Conservation (phyloP, 2,797 vertebrate species). For the Psittacula echo region DNA sequence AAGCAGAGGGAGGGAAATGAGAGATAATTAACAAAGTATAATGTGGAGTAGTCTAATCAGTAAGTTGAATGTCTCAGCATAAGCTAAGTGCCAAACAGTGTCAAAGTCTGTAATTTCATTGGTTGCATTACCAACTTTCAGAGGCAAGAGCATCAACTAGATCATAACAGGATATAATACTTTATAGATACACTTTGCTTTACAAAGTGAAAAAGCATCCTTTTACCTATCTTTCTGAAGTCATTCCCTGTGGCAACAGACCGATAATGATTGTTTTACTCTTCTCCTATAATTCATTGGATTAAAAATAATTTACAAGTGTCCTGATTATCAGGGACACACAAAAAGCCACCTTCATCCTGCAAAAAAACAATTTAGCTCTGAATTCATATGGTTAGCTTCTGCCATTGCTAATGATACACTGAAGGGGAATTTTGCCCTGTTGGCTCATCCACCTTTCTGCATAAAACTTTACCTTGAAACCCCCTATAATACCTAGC, state of each 20-base stretch:
- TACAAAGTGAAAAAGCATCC: neutral
- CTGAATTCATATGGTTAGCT: neutral
- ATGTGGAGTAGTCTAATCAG: neutral
- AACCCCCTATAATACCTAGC: neutral
- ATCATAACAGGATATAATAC: neutral
- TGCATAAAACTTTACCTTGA: neutral
- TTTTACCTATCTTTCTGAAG: neutral
- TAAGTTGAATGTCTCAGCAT: neutral
- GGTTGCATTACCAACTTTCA: neutral
- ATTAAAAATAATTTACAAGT: neutral
- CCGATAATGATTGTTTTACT: neutral
- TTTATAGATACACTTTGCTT: neutral
- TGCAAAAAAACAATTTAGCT: neutral
- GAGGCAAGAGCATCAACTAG: neutral
- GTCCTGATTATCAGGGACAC: neutral
- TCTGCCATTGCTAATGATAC: neutral
- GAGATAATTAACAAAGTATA: constrained; percentile 6
- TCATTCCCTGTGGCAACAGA: neutral
- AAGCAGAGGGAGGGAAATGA: neutral
- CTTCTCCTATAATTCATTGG: neutral
- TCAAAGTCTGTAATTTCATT: neutral
- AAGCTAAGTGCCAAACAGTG: neutral
- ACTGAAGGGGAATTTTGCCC: neutral
- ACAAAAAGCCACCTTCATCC: neutral
- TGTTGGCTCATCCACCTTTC: neutral